Base-by-base conservation (phyloP, 1,140 invertebrate genomes). In the Lepidurus couesii region DNA sequence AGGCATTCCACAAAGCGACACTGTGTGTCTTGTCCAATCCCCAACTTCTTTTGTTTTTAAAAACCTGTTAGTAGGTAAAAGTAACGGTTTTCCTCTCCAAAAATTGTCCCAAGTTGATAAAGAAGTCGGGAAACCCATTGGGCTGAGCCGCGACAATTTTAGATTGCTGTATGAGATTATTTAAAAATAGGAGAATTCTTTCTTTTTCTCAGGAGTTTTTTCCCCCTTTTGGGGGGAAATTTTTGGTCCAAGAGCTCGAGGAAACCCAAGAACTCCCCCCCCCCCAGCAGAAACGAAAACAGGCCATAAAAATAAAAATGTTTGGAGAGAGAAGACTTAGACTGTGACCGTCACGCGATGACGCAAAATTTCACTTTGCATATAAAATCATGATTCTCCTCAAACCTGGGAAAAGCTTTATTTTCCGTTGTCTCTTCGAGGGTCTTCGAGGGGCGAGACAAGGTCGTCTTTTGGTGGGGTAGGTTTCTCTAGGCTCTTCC, bases 301-400 rank as follows among this genome's bases (percentile, higher is more conserved):
- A 21, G 45, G 53, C 21, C 34, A 34, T 34, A 34, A 34, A 34
- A 34, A 34, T 34, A 34, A 34, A 34, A 34, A 26, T 65, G 8
- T 3, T 65, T 65, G 47, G 8, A 21, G 53, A 47, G 45, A 5
- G 45, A 16, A 16, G 16, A 11, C 21, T 21, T 21, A 13, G 53
- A 65, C 53, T 65, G 53, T 65, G 53, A 65, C 53, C 53, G 53
- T 65, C 53, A 65, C 53, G 53, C 53, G 53, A 65, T 65, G 53
- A 65, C 53, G 53, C 13, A 9, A 65, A 1, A 65, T 65, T 65
- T 65, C n/a, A 65, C 53, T 21, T 21, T 13, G 53, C 13, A n/a
- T 65, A 65, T 65, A 65, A 65, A 65, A 65, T 13, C 53, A 65
- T 65, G 16, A 9, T 11, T 6, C 6, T 65, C 21, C 53, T 65